phyloP scores from a whole-genome alignment of 1,140 invertebrate genomes.

The Nephila pilipes region DNA sequence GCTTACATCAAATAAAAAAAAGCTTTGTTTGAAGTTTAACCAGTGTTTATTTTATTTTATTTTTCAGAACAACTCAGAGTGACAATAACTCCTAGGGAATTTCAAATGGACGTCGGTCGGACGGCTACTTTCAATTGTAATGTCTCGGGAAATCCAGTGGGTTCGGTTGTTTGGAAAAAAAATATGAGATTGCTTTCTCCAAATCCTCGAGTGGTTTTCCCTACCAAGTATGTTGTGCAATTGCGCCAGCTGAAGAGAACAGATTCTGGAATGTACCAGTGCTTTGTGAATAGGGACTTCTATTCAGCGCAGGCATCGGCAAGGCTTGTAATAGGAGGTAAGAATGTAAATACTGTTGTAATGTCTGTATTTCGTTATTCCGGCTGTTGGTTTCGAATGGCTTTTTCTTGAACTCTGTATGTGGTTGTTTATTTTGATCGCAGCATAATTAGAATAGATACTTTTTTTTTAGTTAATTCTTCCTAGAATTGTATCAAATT shows the following conservation, averaged over 20 bases:
- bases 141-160: constrained; percentile 90
- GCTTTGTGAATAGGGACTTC: constrained; percentile 95
- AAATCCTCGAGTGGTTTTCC: constrained; percentile 58
- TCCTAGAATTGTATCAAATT: too few species aligned
- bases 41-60: neutral
- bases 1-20: neutral
- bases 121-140: constrained; percentile 97
- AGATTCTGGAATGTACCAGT: constrained; percentile 98
- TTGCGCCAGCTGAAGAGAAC: constrained; percentile 90
- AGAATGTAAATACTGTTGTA: constrained; percentile 33
- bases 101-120: constrained; percentile 96
- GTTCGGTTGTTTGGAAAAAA: constrained; percentile 81
- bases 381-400: too few species aligned
- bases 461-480: too few species aligned
- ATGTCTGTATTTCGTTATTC: too few species aligned
- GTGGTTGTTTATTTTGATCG: too few species aligned
- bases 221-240: constrained; percentile 78
- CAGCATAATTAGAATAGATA: too few species aligned
- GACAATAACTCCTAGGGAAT: constrained; percentile 86
- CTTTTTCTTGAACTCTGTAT: too few species aligned
- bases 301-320: constrained; percentile 85
- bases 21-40: neutral
- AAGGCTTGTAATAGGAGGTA: constrained; percentile 82
- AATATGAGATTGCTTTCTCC: constrained; percentile 83
- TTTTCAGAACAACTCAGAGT: constrained; percentile 70